Conservation (phyloP, 2,888 invertebrate species). For the Cistogaster globosa region DNA sequence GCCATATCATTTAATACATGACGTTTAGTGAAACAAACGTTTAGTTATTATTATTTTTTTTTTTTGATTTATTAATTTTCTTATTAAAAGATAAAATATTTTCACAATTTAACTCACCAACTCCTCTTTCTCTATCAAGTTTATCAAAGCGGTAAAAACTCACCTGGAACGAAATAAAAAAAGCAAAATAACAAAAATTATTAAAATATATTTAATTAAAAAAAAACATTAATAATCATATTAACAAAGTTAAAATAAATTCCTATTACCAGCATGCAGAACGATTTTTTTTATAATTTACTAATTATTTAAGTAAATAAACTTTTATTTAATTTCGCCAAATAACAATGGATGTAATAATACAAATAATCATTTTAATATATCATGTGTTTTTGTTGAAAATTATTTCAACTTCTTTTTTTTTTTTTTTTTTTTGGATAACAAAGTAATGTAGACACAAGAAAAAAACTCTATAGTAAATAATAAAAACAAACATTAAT, state of each 20-base stretch:
- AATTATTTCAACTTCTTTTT: conserved; percentile 5
- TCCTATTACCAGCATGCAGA: not conserved
- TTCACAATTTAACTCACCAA: conserved; percentile 46
- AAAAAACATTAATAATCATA: no score
- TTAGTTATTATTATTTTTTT: no score
- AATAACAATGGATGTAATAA: conserved; percentile 38
- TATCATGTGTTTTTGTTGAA: conserved; percentile 32
- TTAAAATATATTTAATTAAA: conserved; percentile 3
- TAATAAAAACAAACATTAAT: conserved; percentile 64
- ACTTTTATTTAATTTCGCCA: conserved; percentile 29
- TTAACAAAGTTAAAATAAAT: not conserved
- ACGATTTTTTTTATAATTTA: conserved; percentile 21
- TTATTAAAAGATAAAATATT: not conserved
- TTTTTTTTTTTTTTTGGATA: no score
- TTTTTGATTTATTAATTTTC: no score
- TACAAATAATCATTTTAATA: conserved; percentile 49
- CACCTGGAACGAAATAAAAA: conserved; percentile 61
- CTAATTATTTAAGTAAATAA: conserved; percentile 54
- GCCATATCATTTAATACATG: no score
- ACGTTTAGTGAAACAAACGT: no score
- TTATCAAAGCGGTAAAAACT: conserved; percentile 28
- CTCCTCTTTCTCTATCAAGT: not conserved
- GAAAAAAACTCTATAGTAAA: conserved; percentile 27
- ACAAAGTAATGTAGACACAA: not conserved
- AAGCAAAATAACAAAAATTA: not conserved